Conservation (phyloP, 2,797 vertebrate species). For the Rhabdophis nuchalis region DNA sequence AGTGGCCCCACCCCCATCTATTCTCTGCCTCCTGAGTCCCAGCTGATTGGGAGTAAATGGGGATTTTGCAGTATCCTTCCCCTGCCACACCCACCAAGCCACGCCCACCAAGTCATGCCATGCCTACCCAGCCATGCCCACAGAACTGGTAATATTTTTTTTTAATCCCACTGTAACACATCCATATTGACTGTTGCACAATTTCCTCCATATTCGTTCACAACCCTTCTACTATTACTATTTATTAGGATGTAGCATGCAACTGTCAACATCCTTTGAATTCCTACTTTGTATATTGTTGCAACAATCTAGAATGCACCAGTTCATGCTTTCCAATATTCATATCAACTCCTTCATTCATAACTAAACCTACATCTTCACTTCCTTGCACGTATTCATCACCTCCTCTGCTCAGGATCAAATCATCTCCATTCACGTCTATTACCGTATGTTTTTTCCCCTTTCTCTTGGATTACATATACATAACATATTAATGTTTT, state of each 20-base stretch:
- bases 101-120: too few relatives aligned
- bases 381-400: background rate
- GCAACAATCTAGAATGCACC: background rate
- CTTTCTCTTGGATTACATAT: background rate
- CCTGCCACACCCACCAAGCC: too few relatives aligned
- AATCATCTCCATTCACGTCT: background rate
- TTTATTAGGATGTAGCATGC: background rate
- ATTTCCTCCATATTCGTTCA: background rate
- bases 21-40: too few relatives aligned
- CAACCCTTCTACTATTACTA: background rate
- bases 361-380: background rate
- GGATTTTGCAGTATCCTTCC: too few relatives aligned
- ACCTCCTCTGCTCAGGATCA: background rate
- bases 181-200: background rate
- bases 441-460: background rate
- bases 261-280: background rate
- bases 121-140: too few relatives aligned
- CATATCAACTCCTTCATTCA: background rate
- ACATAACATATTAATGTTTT: background rate
- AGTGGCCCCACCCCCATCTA: too few relatives aligned
- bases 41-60: too few relatives aligned
- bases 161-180: background rate
- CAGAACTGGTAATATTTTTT: too few relatives aligned
- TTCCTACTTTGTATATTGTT: background rate
- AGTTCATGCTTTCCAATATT: background rate